phyloP scores from a whole-genome alignment of 2,888 invertebrate species.

The Labia minor region DNA sequence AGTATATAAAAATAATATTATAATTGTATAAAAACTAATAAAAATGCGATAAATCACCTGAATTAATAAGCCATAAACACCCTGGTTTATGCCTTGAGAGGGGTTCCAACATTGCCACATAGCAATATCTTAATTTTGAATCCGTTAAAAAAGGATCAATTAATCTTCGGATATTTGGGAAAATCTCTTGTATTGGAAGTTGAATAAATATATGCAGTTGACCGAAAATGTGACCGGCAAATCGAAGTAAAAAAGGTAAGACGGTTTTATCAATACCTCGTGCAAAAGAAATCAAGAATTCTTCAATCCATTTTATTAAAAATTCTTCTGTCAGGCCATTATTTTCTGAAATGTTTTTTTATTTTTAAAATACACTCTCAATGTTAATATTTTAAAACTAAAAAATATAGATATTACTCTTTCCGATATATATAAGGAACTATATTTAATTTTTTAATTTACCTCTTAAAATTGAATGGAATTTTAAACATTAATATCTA shows the following conservation, averaged over 20 bases:
- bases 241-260: background rate
- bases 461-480: no score
- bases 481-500: no score
- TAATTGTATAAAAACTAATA: no score
- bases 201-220: background rate
- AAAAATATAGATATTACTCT: no score
- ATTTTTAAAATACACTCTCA: no score
- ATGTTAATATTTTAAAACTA: no score
- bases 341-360: no score
- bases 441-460: no score
- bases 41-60: background rate
- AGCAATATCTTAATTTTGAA: background rate
- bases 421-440: no score
- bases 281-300: background rate
- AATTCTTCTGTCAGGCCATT: background rate
- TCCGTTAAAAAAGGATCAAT: background rate
- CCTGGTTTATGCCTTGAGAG: background rate
- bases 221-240: background rate
- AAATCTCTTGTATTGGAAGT: background rate
- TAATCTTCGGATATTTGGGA: background rate
- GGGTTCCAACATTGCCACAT: background rate
- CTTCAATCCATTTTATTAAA: background rate
- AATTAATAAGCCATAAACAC: constrained; percentile 1
- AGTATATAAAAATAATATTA: no score
- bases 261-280: background rate